Evolutionary conservation across 2,113 vertebrate genomes (phyloP).

Genomic region (Heteronetta atricapilla): DNA sequence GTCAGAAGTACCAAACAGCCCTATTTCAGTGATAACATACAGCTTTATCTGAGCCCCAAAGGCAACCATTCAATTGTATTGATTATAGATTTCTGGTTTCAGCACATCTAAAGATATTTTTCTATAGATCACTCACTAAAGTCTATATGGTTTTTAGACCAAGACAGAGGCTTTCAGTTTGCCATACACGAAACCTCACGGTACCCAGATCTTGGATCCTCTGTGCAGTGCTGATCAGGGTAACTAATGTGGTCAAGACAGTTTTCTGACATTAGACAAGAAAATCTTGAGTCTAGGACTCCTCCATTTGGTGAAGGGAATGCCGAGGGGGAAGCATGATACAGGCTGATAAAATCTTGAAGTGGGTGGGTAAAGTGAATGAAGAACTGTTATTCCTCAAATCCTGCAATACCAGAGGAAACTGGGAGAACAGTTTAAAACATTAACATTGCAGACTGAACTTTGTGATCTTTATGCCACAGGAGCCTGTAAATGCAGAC

Average conservation of each 20-base stretch:
- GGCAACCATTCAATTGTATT: conserved; percentile 5
- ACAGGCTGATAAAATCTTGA: conserved; percentile 30
- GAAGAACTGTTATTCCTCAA: conserved; percentile 23
- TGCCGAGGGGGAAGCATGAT: background rate
- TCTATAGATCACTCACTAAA: conserved; percentile 21
- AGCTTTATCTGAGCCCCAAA: conserved; percentile 46
- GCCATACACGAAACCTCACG: background rate
- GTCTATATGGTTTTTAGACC: conserved; percentile 13
- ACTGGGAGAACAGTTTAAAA: conserved; percentile 36
- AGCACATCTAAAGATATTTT: conserved; percentile 39
- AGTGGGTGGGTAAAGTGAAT: conserved; percentile 14
- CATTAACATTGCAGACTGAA: background rate
- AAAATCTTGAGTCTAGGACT: background rate
- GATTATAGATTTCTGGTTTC: conserved; percentile 27
- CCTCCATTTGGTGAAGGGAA: conserved; percentile 11
- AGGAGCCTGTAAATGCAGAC: conserved; percentile 9
- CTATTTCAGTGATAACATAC: conserved; percentile 16
- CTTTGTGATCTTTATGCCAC: conserved; percentile 43
- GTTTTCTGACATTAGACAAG: background rate
- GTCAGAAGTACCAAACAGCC: conserved; percentile 15
- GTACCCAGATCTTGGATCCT: background rate
- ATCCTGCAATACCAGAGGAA: conserved; percentile 21
- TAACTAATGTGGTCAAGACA: background rate
- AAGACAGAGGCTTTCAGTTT: conserved; percentile 34
- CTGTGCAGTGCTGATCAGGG: background rate